These are phyloP conservation scores for Magallana ariakensis DNA, from an alignment of 1,140 invertebrate species.

Conservation along the genomic window DNA sequence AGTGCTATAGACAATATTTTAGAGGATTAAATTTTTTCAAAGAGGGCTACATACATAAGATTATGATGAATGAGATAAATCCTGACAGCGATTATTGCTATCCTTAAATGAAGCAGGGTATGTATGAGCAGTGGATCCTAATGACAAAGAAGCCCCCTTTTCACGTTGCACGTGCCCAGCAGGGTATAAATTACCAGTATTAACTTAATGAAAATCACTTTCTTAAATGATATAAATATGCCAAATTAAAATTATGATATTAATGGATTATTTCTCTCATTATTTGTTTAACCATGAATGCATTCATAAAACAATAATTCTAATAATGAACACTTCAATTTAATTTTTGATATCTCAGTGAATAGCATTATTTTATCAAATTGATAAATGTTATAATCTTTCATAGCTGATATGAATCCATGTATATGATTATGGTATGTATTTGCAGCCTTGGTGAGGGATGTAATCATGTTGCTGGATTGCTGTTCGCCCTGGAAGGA, in stretches of 20 bases:
- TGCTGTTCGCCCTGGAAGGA: constrained; percentile 4
- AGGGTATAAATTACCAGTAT: constrained; percentile 45
- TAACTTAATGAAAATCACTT: neutral
- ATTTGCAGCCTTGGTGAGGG: constrained; percentile 12
- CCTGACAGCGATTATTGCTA: constrained; percentile 57
- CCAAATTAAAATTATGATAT: constrained; percentile 29
- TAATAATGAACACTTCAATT: neutral
- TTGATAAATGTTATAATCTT: neutral
- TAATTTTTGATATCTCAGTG: neutral
- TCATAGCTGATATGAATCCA: too few species aligned
- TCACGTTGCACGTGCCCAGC: constrained; percentile 51
- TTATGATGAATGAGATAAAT: too few species aligned
- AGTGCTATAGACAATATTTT: constrained; percentile 56
- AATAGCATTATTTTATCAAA: constrained; percentile 2
- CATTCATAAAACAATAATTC: constrained; percentile 26
- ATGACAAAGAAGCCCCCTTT: constrained; percentile 45
- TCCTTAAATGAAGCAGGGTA: constrained; percentile 53
- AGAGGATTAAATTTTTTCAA: constrained; percentile 52
- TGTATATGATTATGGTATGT: too few species aligned
- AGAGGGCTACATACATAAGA: too few species aligned
- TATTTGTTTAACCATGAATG: constrained; percentile 2
- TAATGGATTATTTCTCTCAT: constrained; percentile 20
- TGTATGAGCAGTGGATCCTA: constrained; percentile 48
- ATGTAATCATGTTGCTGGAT: neutral
- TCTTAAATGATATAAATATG: constrained; percentile 8